Base-by-base conservation (phyloP, 1,140 invertebrate species). In the Lordiphosa clarofinis region DNA sequence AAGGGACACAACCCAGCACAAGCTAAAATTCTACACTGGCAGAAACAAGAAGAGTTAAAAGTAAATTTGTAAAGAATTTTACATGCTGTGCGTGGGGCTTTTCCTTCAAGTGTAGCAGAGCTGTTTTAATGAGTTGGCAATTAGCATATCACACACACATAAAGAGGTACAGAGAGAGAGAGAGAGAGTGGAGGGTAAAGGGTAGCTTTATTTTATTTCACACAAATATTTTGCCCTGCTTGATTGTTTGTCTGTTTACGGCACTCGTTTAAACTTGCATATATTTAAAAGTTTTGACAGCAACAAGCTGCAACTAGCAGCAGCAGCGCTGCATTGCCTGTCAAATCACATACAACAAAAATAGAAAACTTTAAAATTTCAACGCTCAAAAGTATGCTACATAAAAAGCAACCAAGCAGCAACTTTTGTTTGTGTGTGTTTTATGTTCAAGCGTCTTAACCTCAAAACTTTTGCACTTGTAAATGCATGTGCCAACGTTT, bases 51-150 rank as follows among this genome's bases (percentile, higher is more conserved):
- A 11, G 21, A 12, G 28, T 19, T 12, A 44, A 4, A 24, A n/a
- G 21, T 9, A 24, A 24, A 43, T 4, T 15, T 15, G 15, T 10
- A 1, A 24, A 43, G 21, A n/a, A 43, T n/a, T 21, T 13, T 10
- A 19, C 10, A 24, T 24, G 24, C n/a, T 7, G 1, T 10, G 4
- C 19, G 12, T 31, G 1, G 5, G 5, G 21, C 21, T 24, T 24
- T 24, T 24, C 49, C 44, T 65, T 60, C 37, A 46, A 76, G 28
- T 46, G 28, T 21, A 46, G 31, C 72, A 63, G 68, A 75, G 63
- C 76, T 72, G 78, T 81, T 81, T 81, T 81, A 81, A 81, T 81
- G 76, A 81, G 75, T 81, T 75, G 67, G 56, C 75, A 81, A 81
- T 81, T 81, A 81, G 75, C 75, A 81, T 81, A 81, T 82, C 59